Conservation (phyloP, 2,113 vertebrate species). For the Piprites chloris region DNA sequence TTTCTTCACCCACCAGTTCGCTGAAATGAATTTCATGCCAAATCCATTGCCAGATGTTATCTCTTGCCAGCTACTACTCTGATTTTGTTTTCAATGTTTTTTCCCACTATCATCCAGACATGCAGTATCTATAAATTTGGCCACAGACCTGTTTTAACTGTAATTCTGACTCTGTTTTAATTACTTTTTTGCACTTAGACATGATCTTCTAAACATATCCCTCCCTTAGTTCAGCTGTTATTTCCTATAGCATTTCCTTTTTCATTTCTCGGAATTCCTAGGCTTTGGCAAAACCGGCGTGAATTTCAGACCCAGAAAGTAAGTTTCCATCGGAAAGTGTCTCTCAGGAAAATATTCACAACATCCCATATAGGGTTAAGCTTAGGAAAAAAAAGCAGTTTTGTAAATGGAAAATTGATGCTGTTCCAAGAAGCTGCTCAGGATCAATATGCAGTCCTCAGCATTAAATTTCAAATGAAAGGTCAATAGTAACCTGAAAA, state of each 20-base stretch:
- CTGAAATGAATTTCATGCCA: neutral
- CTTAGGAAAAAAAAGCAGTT: neutral
- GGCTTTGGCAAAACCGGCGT: neutral
- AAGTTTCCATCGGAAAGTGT: neutral
- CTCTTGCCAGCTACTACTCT: neutral
- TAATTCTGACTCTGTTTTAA: neutral
- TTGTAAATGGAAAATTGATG: conserved; percentile 35
- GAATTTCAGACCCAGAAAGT: neutral
- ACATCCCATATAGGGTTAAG: neutral
- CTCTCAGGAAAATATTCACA: neutral
- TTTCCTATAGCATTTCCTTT: neutral
- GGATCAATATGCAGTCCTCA: neutral
- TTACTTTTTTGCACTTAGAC: neutral
- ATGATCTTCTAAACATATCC: neutral
- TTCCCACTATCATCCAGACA: neutral
- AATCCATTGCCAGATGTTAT: neutral
- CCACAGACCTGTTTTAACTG: neutral
- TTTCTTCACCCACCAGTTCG: neutral
- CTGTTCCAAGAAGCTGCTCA: neutral
- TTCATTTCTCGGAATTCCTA: neutral
- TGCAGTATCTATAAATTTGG: neutral
- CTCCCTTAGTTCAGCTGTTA: neutral
- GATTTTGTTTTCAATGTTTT: neutral
- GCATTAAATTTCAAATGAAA: conserved; percentile 19
- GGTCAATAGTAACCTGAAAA: conserved; percentile 19